A percentile compares a stretch with the other conserved stretches of the same genome.
These are phyloP conservation scores for Zapus hudsonius DNA, from an alignment of 2,113 vertebrate genomes.

Conservation along the genomic window DNA sequence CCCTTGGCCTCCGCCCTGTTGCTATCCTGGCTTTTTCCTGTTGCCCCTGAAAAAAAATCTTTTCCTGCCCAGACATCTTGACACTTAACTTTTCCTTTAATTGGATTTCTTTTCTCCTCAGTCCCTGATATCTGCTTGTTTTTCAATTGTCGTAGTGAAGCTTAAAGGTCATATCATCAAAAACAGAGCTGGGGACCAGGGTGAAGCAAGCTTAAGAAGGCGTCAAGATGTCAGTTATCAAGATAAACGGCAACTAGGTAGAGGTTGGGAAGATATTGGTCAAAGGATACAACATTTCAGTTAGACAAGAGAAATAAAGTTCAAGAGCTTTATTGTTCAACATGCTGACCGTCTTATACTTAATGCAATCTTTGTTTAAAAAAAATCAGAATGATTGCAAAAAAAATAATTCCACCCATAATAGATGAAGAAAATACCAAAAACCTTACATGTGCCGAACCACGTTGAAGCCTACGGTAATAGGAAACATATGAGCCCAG, in stretches of 20 bases:
- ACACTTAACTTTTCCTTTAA: background rate
- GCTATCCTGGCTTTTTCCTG: background rate
- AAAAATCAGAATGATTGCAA: background rate
- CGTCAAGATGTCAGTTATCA: background rate
- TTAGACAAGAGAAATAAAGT: background rate
- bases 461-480: background rate
- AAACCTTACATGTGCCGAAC: background rate
- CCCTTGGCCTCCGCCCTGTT: background rate
- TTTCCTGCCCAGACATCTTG: background rate
- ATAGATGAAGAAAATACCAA: background rate
- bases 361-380: background rate
- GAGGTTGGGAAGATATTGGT: background rate
- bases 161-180: background rate
- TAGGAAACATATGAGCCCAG: background rate
- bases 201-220: background rate
- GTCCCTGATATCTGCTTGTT: background rate
- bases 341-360: background rate
- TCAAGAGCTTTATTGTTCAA: no score
- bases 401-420: background rate
- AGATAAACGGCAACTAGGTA: background rate
- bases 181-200: background rate
- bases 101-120: background rate
- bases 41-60: background rate
- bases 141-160: background rate
- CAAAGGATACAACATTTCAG: background rate